Conservation (phyloP, 2,113 vertebrate genomes). For the Neodontobutis hainanensis region DNA sequence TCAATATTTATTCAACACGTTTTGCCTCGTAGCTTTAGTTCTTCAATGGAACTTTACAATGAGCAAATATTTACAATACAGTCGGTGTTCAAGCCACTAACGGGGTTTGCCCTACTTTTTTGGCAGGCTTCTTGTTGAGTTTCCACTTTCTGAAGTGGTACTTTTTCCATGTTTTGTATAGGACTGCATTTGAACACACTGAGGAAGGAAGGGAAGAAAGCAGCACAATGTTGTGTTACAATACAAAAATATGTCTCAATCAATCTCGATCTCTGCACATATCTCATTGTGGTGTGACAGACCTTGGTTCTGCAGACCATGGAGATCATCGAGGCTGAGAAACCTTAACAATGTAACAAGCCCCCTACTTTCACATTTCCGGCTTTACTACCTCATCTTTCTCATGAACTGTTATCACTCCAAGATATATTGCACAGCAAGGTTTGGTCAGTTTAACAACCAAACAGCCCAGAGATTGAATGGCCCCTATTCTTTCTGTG, state of each 20-base stretch:
- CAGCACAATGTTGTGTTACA: slow-evolving; percentile 16
- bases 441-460: no score
- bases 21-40: not conserved
- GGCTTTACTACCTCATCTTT: no score
- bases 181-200: slow-evolving; percentile 12
- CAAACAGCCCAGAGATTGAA: no score
- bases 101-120: slow-evolving; percentile 31
- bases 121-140: not conserved
- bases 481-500: no score
- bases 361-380: no score
- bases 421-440: no score
- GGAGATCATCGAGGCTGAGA: slow-evolving; percentile 42
- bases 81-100: not conserved
- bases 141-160: not conserved
- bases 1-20: no score
- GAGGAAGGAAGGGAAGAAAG: slow-evolving; percentile 8
- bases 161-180: not conserved
- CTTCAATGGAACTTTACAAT: not conserved
- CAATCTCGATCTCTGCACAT: slow-evolving; percentile 37
- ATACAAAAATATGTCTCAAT: not conserved
- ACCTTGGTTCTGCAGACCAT: slow-evolving; percentile 10
- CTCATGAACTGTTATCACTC: no score
- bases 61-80: slow-evolving; percentile 6
- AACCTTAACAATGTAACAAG: no score
- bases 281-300: slow-evolving; percentile 44